These are phyloP conservation scores for Carposina sasakii DNA, from an alignment of 1,140 invertebrate species.

Conservation along the genomic window DNA sequence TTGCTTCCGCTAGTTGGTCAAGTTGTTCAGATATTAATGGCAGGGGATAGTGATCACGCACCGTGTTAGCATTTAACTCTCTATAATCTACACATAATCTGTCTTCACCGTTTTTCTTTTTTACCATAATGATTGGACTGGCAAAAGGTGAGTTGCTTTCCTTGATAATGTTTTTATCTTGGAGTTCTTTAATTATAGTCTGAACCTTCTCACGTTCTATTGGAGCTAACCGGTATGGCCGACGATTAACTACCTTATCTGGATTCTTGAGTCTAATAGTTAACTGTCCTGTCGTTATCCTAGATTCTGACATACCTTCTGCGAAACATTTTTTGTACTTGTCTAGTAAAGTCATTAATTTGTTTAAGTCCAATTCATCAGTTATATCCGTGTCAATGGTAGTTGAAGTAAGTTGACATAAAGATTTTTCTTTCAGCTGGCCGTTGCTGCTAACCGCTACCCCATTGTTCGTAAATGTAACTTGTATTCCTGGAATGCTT, in stretches of 20 bases:
- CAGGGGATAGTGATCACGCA: not conserved
- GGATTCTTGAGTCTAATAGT: not conserved
- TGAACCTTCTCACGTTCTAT: not conserved
- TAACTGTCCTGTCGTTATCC: not conserved
- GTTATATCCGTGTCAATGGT: not conserved
- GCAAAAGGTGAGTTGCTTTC: not conserved
- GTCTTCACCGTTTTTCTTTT: not conserved
- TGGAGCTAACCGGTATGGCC: not conserved
- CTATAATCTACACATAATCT: not conserved
- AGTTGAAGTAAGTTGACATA: too few species aligned
- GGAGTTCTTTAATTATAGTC: not conserved
- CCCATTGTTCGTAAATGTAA: not conserved
- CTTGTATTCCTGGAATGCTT: not conserved
- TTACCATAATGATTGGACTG: not conserved
- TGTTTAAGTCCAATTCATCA: not conserved
- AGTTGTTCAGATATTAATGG: not conserved
- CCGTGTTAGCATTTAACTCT: not conserved
- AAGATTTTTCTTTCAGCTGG: not conserved
- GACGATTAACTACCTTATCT: not conserved
- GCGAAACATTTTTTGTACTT: not conserved
- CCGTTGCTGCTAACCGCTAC: not conserved
- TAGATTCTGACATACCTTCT: not conserved
- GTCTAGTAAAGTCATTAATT: not conserved
- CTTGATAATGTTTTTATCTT: not conserved
- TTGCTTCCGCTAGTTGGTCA: conserved; percentile 16